phyloP scores from a whole-genome alignment of 2,113 vertebrate species.

The Barbus barbus region DNA sequence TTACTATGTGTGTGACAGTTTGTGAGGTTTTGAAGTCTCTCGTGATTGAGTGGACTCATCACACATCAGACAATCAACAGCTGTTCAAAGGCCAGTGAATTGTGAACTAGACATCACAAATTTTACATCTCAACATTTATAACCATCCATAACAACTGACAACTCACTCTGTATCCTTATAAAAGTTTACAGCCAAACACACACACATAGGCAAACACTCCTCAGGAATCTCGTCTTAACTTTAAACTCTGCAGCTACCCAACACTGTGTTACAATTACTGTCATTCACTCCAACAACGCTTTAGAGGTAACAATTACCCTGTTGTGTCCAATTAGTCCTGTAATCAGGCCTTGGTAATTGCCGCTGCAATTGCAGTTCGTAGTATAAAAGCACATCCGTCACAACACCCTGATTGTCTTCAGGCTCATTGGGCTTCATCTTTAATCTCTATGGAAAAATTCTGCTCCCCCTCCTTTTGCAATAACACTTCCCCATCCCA shows the following conservation, averaged over 20 bases:
- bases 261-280: conserved; percentile 54
- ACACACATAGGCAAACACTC: conserved; percentile 50
- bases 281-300: conserved; percentile 61
- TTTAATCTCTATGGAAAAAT: conserved; percentile 56
- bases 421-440: conserved; percentile 58
- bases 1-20: neutral
- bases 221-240: conserved; percentile 55
- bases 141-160: conserved; percentile 25
- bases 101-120: conserved; percentile 26
- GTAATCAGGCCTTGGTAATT: conserved; percentile 69
- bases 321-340: conserved; percentile 71
- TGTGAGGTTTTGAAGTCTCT: neutral
- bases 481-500: conserved; percentile 12
- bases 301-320: conserved; percentile 63
- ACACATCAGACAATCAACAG: conserved; percentile 19
- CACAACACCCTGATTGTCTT: conserved; percentile 70
- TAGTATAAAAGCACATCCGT: conserved; percentile 63
- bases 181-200: neutral
- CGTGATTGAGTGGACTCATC: conserved; percentile 13
- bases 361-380: conserved; percentile 62
- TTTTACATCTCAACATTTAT: conserved; percentile 10
- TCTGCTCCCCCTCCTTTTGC: conserved; percentile 48
- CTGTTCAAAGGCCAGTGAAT: conserved; percentile 11
- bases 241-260: conserved; percentile 41
- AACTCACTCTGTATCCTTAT: neutral